Percentiles rank a stretch among this genome's conserved stretches.
Conservation (phyloP, 2,113 vertebrate genomes). For the Glaucidium brasilianum region DNA sequence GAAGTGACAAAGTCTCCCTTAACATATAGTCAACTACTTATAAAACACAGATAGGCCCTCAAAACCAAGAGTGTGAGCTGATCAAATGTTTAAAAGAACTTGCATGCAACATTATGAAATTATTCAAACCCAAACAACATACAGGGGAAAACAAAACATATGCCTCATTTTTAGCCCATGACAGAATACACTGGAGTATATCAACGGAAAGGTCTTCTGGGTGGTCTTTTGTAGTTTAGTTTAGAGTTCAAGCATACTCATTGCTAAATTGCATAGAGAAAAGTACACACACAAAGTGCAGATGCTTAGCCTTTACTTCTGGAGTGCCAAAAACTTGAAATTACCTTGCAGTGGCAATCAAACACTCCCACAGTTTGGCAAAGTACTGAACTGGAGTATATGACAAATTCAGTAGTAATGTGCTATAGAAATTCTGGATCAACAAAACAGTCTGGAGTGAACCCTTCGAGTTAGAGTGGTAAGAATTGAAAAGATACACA, state of each 20-base stretch:
- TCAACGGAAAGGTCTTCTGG: conserved; percentile 26
- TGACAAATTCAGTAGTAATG: not conserved
- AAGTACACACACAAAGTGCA: not conserved
- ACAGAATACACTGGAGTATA: conserved; percentile 7
- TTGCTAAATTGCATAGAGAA: not conserved
- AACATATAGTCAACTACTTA: not conserved
- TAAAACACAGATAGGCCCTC: not conserved
- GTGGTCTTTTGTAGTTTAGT: conserved; percentile 1
- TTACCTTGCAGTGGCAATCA: not conserved
- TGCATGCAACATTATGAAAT: not conserved
- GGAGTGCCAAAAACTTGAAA: not conserved
- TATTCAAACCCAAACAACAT: conserved; percentile 21
- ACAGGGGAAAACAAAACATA: conserved; percentile 7
- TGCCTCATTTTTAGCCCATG: conserved; percentile 16
- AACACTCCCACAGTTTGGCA: not conserved
- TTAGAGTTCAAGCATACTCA: not conserved
- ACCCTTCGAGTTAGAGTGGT: not conserved
- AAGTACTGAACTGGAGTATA: not conserved
- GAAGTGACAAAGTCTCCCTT: not conserved
- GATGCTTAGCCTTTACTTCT: not conserved
- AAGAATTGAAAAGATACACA: not conserved
- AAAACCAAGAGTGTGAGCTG: not conserved
- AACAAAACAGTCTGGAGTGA: not conserved
- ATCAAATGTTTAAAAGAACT: not conserved
- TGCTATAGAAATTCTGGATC: not conserved